These are phyloP conservation scores for Solea senegalensis DNA, from an alignment of 2,113 vertebrate species.

Conservation along the genomic window DNA sequence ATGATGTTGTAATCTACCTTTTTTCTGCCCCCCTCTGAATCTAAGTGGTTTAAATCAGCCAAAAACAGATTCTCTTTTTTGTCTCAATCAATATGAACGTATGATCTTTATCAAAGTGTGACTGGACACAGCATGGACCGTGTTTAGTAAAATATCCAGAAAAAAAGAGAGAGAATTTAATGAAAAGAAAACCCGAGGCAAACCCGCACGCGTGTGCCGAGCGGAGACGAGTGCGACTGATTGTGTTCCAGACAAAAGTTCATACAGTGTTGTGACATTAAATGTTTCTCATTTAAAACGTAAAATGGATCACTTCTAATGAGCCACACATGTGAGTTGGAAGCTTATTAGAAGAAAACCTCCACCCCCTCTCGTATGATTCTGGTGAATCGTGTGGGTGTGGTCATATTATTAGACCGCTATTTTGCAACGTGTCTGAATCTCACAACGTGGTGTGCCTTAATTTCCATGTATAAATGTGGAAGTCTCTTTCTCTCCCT, in stretches of 20 bases:
- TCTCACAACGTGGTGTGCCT: not conserved
- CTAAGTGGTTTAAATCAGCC: not conserved
- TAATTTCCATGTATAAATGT: not conserved
- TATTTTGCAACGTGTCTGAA: not conserved
- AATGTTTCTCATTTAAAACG: constrained; percentile 28
- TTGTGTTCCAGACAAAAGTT: constrained; percentile 45
- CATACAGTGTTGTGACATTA: constrained; percentile 9
- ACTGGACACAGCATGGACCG: constrained; percentile 17
- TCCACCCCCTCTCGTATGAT: not conserved
- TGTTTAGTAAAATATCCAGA: constrained; percentile 5
- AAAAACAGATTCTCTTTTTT: not conserved
- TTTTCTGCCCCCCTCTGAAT: not conserved
- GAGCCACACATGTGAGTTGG: constrained; percentile 24
- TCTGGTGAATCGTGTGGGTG: not conserved
- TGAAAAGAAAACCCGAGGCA: constrained; percentile 9
- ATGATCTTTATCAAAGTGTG: not conserved
- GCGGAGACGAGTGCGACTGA: constrained; percentile 40
- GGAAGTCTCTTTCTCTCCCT: not conserved
- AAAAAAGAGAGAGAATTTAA: constrained; percentile 19
- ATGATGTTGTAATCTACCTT: no score
- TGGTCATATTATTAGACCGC: no score
- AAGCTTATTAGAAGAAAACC: not conserved
- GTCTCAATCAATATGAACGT: constrained; percentile 7
- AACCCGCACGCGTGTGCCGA: not conserved
- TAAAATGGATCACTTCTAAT: constrained; percentile 18